These are phyloP conservation scores for Holacanthella duospinosa DNA, from an alignment of 2,888 invertebrate species.

Conservation along the genomic window DNA sequence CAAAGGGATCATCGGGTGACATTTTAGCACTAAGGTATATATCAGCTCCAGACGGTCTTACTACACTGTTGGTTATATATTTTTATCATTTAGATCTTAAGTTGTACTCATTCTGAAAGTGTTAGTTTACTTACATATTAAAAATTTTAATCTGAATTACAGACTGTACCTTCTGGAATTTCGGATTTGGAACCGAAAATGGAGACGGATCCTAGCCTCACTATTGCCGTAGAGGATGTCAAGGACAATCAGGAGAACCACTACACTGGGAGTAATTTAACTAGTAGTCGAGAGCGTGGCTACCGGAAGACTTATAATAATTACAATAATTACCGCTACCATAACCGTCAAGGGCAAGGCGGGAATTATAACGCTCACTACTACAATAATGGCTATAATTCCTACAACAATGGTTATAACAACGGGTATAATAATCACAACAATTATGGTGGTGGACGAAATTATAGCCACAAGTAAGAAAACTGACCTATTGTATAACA, in stretches of 20 bases:
- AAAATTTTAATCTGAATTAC: too few relatives aligned
- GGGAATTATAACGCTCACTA: conserved; percentile 21
- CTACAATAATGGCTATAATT: conserved; percentile 17
- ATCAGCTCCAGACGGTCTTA: too few relatives aligned
- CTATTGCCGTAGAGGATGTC: not conserved
- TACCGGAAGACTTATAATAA: not conserved
- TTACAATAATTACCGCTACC: conserved; percentile 20
- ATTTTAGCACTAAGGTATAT: too few relatives aligned
- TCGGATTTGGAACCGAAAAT: too few relatives aligned
- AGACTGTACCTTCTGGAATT: too few relatives aligned
- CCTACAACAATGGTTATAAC: conserved; percentile 9
- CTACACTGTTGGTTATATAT: too few relatives aligned
- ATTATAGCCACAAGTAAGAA: conserved; percentile 8
- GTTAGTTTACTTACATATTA: too few relatives aligned
- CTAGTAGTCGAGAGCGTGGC: not conserved
- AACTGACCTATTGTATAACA: too few relatives aligned
- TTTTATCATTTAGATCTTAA: too few relatives aligned
- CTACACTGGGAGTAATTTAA: not conserved
- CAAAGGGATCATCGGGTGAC: too few relatives aligned
- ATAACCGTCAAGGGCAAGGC: conserved; percentile 11
- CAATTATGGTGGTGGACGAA: not conserved
- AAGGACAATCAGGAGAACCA: conserved; percentile 1
- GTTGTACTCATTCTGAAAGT: too few relatives aligned
- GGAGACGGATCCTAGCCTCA: too few relatives aligned
- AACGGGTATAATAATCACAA: not conserved